Base-by-base conservation (phyloP, 2,113 vertebrate genomes). In the Regulus satrapa region DNA sequence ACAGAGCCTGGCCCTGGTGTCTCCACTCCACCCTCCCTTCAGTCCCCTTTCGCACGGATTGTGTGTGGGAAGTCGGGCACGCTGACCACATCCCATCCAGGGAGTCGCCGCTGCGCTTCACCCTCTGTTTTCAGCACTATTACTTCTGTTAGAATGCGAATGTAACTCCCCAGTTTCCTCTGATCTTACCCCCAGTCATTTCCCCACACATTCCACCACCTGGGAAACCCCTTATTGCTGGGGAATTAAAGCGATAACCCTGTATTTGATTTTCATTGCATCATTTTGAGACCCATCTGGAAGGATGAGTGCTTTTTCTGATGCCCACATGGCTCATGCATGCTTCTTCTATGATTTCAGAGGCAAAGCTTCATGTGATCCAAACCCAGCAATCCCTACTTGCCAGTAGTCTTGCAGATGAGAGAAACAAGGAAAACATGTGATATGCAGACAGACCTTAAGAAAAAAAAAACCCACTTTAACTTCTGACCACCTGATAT, bases 21-120 rank as follows among this genome's bases (percentile, higher is more conserved):
- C 45, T 36, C 29, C 0, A 1, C 26, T 51, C 13, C 28, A 24
- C n/a, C 11, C 28, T 59, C n/a, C 15, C 17, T 66, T 29, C 12
- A 45, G 28, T 17, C 18, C 8, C 52, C 52, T 43, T 66, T 24
- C 14, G 31, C 66, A 41, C 5, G 46, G 76, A 66, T 12, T 58
- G 15, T n/a, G 52, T 20, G 38, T 12, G 38, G 68, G 16, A 52
- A 67, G 16, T 19, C 45, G 28, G 52, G 28, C 8, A 29, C 29
- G 45, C 36, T 59, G 38, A 52, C 19, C 24, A 8, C 38, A 59
- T 67, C 38, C 45, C 38, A 59, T 24, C 28, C 45, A 67, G 38
- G 28, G 8, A 74, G 16, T 23, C 1, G 0, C 19, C 5, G 11
- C 45, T 52, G 38, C 2, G 0, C 48, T 40, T 67, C 52, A 45